These are phyloP conservation scores for Rhabdomys dilectus DNA, from an alignment of 2,113 vertebrate species.

Conservation along the genomic window DNA sequence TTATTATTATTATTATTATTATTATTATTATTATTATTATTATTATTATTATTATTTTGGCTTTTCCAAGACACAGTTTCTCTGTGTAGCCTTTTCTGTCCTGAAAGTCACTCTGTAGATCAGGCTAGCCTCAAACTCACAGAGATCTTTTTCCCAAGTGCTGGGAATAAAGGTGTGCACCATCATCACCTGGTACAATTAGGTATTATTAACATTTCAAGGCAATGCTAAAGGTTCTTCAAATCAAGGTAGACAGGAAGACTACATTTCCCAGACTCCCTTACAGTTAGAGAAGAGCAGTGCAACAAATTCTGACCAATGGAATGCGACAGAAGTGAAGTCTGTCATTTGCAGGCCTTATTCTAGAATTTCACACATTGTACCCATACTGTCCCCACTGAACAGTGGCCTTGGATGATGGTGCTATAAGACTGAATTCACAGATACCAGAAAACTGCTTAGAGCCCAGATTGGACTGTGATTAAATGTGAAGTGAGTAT, in stretches of 20 bases:
- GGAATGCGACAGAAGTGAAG: background rate
- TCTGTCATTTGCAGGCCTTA: background rate
- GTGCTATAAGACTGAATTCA: background rate
- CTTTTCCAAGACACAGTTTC: background rate
- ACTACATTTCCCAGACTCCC: conserved; percentile 43
- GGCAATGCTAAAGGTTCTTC: background rate
- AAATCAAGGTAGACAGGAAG: background rate
- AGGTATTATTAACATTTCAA: conserved; percentile 4
- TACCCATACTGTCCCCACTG: background rate
- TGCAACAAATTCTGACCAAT: background rate
- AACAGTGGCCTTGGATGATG: background rate
- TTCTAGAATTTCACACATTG: background rate
- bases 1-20: too few species aligned
- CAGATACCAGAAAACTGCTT: background rate
- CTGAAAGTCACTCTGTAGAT: background rate
- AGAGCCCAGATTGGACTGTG: background rate
- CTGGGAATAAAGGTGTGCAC: background rate
- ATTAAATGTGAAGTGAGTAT: background rate
- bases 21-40: too few species aligned
- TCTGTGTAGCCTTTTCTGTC: background rate
- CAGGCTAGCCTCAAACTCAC: background rate
- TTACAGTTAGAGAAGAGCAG: background rate
- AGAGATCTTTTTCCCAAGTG: background rate
- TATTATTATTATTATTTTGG: background rate
- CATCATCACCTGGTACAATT: background rate